Percentiles rank a stretch among this genome's conserved stretches.
These are phyloP conservation scores for Globodera rostochiensis DNA, from an alignment of 1,140 invertebrate species.

Conservation along the genomic window DNA sequence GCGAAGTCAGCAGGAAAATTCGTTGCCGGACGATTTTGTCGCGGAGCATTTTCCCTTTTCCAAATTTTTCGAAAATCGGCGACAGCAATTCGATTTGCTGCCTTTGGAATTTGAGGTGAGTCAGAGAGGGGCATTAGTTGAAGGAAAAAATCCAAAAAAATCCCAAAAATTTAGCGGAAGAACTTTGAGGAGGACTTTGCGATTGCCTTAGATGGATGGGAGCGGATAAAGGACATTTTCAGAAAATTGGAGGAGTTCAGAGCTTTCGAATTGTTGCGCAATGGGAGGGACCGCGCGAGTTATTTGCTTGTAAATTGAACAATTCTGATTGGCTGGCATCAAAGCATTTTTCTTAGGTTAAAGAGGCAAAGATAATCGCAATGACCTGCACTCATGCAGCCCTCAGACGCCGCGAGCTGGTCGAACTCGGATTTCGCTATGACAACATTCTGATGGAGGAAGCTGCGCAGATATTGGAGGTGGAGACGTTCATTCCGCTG, in stretches of 20 bases:
- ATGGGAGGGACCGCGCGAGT: constrained; percentile 89
- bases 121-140: constrained; percentile 1
- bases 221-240: constrained; percentile 93
- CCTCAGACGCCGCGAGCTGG: constrained; percentile 90
- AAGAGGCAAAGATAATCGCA: constrained; percentile 98
- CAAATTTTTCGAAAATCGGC: constrained; percentile 85
- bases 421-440: constrained; percentile 78
- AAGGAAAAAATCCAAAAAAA: not conserved
- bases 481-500: constrained; percentile 98
- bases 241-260: constrained; percentile 94
- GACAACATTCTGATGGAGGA: constrained; percentile 76
- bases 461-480: constrained; percentile 96
- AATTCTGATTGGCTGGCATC: not conserved
- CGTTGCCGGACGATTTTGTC: not conserved
- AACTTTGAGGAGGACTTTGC: constrained; percentile 84
- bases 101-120: constrained; percentile 26
- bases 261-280: constrained; percentile 89
- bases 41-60: constrained; percentile 80
- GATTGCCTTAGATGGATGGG: constrained; percentile 88
- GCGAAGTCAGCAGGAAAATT: not conserved
- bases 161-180: constrained; percentile 57
- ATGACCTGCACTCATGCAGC: constrained; percentile 99
- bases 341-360: constrained; percentile 71
- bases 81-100: constrained; percentile 64
- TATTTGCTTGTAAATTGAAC: constrained; percentile 75